Evolutionary conservation across 2,888 invertebrate species (phyloP), one percentile per base, ranked within the genome.

Genomic region (Congeria kusceri): DNA sequence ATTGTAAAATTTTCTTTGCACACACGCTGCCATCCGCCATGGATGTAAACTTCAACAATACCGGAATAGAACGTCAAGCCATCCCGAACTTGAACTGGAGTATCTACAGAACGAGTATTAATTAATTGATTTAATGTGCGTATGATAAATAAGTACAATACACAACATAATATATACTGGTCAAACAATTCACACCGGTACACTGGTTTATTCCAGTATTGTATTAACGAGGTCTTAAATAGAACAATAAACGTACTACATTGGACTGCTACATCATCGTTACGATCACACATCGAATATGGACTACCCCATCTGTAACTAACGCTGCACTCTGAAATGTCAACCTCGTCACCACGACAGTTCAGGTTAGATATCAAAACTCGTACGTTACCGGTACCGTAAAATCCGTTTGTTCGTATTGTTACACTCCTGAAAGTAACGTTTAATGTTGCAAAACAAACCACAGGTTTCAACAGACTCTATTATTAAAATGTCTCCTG

Each of bases 261-360:
- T 18, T 75, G 47, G 9, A 75, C 49, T 1, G 66, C 62, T 1
- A 75, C 62, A 56, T 75, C 68, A 28, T 57, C 28, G 15, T 23
- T 27, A 28, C 62, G 68, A 20, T 44, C 39, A 20, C 74, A 75
- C 46, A 68, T 68, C 18, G 46, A 44, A 63, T 75, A 68, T 11
- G 68, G 63, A 47, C n/a, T 49, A 18, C 23, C 56, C 74, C 74
- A 75, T 25, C 56, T 44, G 39, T 68, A 62, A 5, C 13, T 25
- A 15, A 63, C 56, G 20, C 15, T 32, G 28, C 74, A 75, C 20
- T 68, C 74, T 11, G 74, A 75, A 27, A 75, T 57, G 62, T 75
- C 74, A 23, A 27, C 53, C 46, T 75, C 74, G 27, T 46, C 32
- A 18, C 68, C 67, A 13, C 18, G 28, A 58, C 74, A 75, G 15